Conservation (phyloP, 2,113 vertebrate genomes). For the Podarcis raffonei region DNA sequence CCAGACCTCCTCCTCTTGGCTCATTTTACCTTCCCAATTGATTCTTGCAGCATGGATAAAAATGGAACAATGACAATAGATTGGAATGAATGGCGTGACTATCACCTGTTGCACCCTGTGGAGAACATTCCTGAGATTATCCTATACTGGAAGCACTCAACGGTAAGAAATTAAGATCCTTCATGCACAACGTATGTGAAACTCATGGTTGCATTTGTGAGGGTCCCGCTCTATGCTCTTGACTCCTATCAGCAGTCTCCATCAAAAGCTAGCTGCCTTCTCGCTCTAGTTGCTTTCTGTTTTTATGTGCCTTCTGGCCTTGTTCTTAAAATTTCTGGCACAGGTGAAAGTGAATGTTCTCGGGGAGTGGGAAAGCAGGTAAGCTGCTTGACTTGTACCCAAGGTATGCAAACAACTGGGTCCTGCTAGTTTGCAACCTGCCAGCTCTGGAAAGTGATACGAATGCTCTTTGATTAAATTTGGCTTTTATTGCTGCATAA, state of each 20-base stretch:
- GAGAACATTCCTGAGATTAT: constrained; percentile 97
- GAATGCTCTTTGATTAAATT: constrained; percentile 28
- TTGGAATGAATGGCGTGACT: constrained; percentile 96
- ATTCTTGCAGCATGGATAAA: constrained; percentile 89
- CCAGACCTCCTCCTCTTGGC: not conserved
- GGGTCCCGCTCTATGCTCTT: not conserved
- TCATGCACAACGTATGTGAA: not conserved
- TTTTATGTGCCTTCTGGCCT: not conserved
- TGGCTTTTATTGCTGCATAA: constrained; percentile 20
- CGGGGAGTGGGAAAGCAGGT: not conserved
- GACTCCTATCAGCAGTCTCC: not conserved
- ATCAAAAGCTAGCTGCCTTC: constrained; percentile 25
- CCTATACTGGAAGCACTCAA: constrained; percentile 97
- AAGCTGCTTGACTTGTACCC: constrained; percentile 11
- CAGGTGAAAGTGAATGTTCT: not conserved
- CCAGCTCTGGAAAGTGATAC: constrained; percentile 27
- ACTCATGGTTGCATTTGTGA: not conserved
- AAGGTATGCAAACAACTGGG: constrained; percentile 12
- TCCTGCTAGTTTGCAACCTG: constrained; percentile 12
- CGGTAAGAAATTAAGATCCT: constrained; percentile 74
- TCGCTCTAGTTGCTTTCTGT: not conserved
- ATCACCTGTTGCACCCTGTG: constrained; percentile 91
- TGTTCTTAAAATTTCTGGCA: constrained; percentile 1
- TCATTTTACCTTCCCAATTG: not conserved
- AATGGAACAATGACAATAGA: constrained; percentile 97